phyloP scores from a whole-genome alignment of 2,797 vertebrate species.

The Sebastiscus tertius region DNA sequence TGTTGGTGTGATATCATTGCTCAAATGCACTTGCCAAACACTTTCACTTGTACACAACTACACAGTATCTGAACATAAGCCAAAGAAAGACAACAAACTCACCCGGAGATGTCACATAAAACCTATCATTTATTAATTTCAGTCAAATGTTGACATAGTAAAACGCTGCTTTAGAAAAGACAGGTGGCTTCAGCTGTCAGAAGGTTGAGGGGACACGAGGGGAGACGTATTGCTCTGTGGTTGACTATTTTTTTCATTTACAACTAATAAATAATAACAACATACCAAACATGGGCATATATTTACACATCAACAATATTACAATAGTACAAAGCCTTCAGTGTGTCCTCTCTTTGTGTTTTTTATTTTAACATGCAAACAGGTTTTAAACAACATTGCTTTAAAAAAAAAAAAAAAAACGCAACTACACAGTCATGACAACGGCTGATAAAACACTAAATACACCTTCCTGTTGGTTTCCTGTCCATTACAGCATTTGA shows the following conservation, averaged over 20 bases:
- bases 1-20: not conserved
- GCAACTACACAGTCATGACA: slow-evolving; percentile 59
- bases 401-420: slow-evolving; percentile 43
- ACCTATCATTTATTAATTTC: slow-evolving; percentile 78
- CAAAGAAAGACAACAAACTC: slow-evolving; percentile 21
- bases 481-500: not conserved
- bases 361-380: slow-evolving; percentile 88
- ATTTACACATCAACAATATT: slow-evolving; percentile 89
- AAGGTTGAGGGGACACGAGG: slow-evolving; percentile 57
- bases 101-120: slow-evolving; percentile 70
- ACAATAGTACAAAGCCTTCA: slow-evolving; percentile 76
- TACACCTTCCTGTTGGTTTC: slow-evolving; percentile 24
- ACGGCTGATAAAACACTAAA: slow-evolving; percentile 47
- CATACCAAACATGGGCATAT: slow-evolving; percentile 87
- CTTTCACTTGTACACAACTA: not conserved
- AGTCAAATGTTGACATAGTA: slow-evolving; percentile 77
- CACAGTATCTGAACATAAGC: not conserved
- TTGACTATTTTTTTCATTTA: slow-evolving; percentile 70
- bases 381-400: slow-evolving; percentile 68
- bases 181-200: slow-evolving; percentile 59
- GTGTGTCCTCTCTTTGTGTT: slow-evolving; percentile 73
- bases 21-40: not conserved
- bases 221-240: slow-evolving; percentile 78
- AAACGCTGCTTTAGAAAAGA: slow-evolving; percentile 80
- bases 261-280: slow-evolving; percentile 93